phyloP scores from a whole-genome alignment of 35 echinoderm and acorn worm species.

The Lytechinus pictus region DNA sequence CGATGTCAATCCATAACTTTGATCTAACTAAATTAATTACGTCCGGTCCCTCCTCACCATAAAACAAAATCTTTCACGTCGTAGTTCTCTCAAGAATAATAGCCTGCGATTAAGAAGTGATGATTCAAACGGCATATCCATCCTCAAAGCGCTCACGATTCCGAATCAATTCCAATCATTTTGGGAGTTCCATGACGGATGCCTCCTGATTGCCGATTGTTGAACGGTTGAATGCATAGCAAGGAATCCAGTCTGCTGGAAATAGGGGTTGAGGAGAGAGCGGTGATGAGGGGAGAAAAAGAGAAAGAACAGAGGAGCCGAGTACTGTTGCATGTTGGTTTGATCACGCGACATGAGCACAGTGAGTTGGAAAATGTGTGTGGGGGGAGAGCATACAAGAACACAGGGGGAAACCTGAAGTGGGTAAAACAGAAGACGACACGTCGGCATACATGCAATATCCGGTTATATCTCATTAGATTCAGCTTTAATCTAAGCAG shows the following conservation, averaged over 20 bases:
- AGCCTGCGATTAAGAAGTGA: background rate
- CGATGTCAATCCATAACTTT: background rate
- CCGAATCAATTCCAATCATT: background rate
- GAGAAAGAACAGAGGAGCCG: background rate
- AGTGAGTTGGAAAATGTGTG: background rate
- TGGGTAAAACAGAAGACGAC: slow-evolving; percentile 17
- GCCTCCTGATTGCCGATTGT: background rate
- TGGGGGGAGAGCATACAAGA: background rate
- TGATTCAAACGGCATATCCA: background rate
- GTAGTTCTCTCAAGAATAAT: background rate
- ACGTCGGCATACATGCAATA: slow-evolving; percentile 4
- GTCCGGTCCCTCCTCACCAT: background rate
- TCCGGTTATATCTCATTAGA: slow-evolving; percentile 18
- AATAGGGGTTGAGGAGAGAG: background rate
- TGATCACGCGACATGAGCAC: background rate
- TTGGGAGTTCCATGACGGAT: slow-evolving; percentile 8
- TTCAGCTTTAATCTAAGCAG: slow-evolving; percentile 12
- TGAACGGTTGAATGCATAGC: background rate
- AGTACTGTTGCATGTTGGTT: background rate
- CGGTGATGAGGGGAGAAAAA: background rate
- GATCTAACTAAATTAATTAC: background rate
- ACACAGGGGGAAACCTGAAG: background rate
- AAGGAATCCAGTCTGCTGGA: background rate
- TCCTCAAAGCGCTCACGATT: background rate
- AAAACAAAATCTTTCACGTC: background rate